phyloP scores from a whole-genome alignment of 2,888 invertebrate genomes.

The Steinernema carpocapsae region DNA sequence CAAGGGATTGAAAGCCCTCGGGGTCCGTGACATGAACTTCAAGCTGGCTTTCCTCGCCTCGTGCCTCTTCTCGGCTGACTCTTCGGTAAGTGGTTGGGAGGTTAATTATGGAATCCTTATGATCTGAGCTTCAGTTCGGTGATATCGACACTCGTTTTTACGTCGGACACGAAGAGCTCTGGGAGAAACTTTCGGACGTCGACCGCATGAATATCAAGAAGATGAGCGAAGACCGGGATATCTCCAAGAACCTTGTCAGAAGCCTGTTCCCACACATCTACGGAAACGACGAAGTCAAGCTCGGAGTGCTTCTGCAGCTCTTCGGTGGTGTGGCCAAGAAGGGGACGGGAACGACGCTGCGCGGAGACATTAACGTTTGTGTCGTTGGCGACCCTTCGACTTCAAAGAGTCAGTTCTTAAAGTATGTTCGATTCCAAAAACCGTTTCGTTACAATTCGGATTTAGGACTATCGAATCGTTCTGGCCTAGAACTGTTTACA shows the following conservation, averaged over 20 bases:
- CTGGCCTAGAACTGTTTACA: conserved; percentile 93
- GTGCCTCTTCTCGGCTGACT: conserved; percentile 84
- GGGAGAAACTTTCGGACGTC: conserved; percentile 73
- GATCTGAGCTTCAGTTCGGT: conserved; percentile 76
- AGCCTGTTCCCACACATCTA: conserved; percentile 94
- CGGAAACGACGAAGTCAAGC: conserved; percentile 79
- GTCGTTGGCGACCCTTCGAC: conserved; percentile 98
- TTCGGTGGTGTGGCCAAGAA: conserved; percentile 95
- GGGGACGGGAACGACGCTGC: conserved; percentile 78
- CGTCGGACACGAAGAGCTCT: conserved; percentile 76
- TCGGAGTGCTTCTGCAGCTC: conserved; percentile 85
- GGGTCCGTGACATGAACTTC: conserved; percentile 84
- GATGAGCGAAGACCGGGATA: conserved; percentile 81
- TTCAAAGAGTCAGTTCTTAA: conserved; percentile 94
- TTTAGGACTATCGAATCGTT: conserved; percentile 80
- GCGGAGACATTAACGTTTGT: conserved; percentile 96
- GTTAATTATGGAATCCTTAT: background rate
- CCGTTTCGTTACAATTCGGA: background rate
- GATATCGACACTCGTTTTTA: conserved; percentile 85
- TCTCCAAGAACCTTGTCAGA: conserved; percentile 86
- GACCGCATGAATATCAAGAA: conserved; percentile 77
- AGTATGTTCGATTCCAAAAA: conserved; percentile 72
- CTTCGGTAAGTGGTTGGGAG: conserved; percentile 74
- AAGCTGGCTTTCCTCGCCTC: conserved; percentile 92
- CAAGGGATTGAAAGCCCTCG: conserved; percentile 83